Base-by-base conservation (phyloP, 1,140 invertebrate genomes). In the Theocolax elegans region DNA sequence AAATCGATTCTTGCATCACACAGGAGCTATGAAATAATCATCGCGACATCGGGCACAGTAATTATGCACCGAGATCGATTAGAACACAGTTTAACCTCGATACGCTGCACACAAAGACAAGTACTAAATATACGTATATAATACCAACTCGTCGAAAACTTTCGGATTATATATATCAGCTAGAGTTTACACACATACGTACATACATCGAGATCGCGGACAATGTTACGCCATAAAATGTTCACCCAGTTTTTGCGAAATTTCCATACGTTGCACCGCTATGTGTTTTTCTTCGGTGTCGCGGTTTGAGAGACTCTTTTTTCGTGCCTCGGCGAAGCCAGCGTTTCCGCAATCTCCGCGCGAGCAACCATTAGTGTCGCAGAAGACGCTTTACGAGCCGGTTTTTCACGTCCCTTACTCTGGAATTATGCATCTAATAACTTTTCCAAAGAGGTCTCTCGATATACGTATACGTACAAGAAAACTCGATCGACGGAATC, bases 401-500 rank as follows among this genome's bases (percentile, higher is more conserved):
- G 67, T 70, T 70, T 63, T 63, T 70, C 67, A 63, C 63, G 67
- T 70, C 67, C 67, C 59, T 70, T 70, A 56, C 7, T n/a, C n/a
- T 40, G 9, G 51, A 70, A 51, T 70, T 70, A 70, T 70, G 59
- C 67, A 63, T 62, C 59, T 63, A 70, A 70, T 70, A 70, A 63
- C 48, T 63, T 54, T 23, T 29, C 49, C n/a, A 25, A 53, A 38
- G 49, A 54, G 49, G 49, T 60, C 49, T 53, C 44, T 48, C 60
- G 44, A 29, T 49, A 44, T 54, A 29, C 21, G 31, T 31, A 54
- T 60, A 21, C 19, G 7, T 17, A 17, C 56, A 46, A 53, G 35
- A 60, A 67, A 59, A 67, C 13, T 59, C 65, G 15, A n/a, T n/a
- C n/a, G n/a, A n/a, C n/a, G n/a, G n/a, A n/a, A n/a, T n/a, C n/a